These are phyloP conservation scores for Myotis brandtii DNA, from an alignment of 2,113 vertebrate species.

Conservation along the genomic window DNA sequence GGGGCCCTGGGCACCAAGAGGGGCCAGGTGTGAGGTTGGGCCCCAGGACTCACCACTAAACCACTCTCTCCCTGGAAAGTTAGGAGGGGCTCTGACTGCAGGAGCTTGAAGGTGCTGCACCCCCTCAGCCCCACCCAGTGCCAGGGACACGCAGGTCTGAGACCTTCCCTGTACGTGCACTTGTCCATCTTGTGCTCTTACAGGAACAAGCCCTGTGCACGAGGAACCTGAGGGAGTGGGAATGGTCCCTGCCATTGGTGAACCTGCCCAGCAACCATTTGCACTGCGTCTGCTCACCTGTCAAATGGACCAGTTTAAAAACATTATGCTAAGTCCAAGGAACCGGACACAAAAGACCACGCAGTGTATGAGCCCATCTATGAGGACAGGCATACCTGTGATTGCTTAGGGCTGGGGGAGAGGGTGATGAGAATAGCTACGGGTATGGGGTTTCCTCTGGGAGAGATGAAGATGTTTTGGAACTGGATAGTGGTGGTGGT, in stretches of 20 bases:
- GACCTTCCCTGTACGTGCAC: background rate
- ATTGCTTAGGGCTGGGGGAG: background rate
- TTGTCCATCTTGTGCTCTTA: background rate
- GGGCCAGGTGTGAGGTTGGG: accelerated
- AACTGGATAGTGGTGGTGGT: background rate
- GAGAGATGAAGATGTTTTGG: background rate
- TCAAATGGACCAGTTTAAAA: background rate
- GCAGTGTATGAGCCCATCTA: accelerated
- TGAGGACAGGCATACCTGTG: background rate
- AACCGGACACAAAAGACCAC: background rate
- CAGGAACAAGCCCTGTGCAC: accelerated
- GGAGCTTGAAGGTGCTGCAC: background rate
- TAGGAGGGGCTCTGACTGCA: background rate
- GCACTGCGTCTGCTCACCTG: background rate
- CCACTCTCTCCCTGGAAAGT: background rate
- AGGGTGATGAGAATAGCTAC: background rate
- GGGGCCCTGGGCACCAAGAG: too few relatives aligned
- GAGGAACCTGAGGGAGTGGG: background rate
- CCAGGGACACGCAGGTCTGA: accelerated
- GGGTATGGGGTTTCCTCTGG: background rate
- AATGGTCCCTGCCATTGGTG: accelerated
- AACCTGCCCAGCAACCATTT: accelerated
- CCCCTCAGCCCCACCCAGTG: too few relatives aligned
- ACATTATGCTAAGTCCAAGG: accelerated
- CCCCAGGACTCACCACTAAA: background rate